Base-by-base conservation (phyloP, 2,888 invertebrate genomes). In the Omphaloscelis lunosa region DNA sequence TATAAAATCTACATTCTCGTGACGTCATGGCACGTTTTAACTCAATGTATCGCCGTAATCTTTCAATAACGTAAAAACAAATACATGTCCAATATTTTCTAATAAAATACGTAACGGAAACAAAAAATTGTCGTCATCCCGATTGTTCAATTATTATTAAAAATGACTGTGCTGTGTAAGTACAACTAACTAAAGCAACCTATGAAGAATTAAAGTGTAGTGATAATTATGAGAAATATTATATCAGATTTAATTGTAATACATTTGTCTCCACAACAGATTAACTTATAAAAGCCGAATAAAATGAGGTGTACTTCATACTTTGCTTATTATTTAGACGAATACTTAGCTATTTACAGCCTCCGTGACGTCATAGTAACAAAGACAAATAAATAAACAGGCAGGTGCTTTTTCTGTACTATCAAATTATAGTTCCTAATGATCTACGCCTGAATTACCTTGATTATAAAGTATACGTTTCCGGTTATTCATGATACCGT, bases 391-490 rank as follows among this genome's bases (percentile, higher is more conserved):
- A 48, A 8, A 58, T 75, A 68, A 69, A 62, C 3, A 53, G n/a
- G 11, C 48, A 34, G 61, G 17, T 70, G 34, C 0, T 71, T 76
- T 71, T 59, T 69, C 51, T 39, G 17, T 34, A 34, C 4, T 34
- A 39, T n/a, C 41, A 79, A 83, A 81, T 85, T 81, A 76, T 71
- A 77, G 56, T 48, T 39, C 45, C 72, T 66, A 87, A 77, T 77
- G 34, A 67, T 69, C 59, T 53, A 75, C 53, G 66, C 58, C 61
- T 63, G 69, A 76, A 79, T 81, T 86, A 70, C 72, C 74, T 76
- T 84, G 69, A 77, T 77, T 77, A 76, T 80, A 80, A 80, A 81
- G 77, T 74, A 53, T 63, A 76, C 69, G 68, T 79, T 85, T 85
- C 83, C 81, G 71, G 75, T 63, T 72, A 77, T 81, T 79, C 51